Evolutionary conservation across 2,797 vertebrate species (phyloP), one percentile per base, ranked within the genome.

Genomic region (Threskiornis aethiopicus): DNA sequence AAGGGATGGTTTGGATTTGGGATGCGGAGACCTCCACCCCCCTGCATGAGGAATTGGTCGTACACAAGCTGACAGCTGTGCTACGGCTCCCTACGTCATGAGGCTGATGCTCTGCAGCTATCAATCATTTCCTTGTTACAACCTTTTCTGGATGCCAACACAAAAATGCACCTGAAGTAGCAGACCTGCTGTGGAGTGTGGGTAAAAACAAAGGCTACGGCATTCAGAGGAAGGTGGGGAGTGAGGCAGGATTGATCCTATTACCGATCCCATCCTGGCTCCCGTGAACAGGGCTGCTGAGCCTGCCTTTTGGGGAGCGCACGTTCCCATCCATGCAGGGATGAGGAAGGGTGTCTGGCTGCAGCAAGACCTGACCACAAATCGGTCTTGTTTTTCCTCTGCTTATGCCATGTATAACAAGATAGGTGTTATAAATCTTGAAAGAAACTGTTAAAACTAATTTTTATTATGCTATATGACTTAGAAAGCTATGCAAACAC

Each of bases 251-350:
- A 29, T 4, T 22, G 54, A 39, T 28, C 37, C 52, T 21, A 3
- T 6, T 11, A 1, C 26, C 11, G 7, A 6, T 5, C 33, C 52
- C 76, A 9, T 8, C 62, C 67, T 19, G 42, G 28, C 52, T 52
- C 8, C 72, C 4, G 1, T 1, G 3, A 19, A 37, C 1, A 3
- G 35, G 49, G 64, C 7, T 54, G 69, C 73, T n/a, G 37, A 67
- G n/a, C 37, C 39, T 1, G 0, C 12, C 25, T 58, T 33, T 28
- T 2, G 1, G 2, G 10, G 20, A 59, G 12, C 0, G 1, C 61
- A 13, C 1, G 0, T 20, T 67, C 37, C 39, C 6, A 2, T 17
- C 31, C 3, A 0, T 7, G 11, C 25, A 11, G 33, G 41, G 17
- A 10, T 7, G 1, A 6, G 73, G 69, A 16, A 55, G 7, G n/a